A percentile compares a stretch with the other conserved stretches of the same genome.
phyloP scores from a whole-genome alignment of 2,797 vertebrate genomes.

The Falco peregrinus region DNA sequence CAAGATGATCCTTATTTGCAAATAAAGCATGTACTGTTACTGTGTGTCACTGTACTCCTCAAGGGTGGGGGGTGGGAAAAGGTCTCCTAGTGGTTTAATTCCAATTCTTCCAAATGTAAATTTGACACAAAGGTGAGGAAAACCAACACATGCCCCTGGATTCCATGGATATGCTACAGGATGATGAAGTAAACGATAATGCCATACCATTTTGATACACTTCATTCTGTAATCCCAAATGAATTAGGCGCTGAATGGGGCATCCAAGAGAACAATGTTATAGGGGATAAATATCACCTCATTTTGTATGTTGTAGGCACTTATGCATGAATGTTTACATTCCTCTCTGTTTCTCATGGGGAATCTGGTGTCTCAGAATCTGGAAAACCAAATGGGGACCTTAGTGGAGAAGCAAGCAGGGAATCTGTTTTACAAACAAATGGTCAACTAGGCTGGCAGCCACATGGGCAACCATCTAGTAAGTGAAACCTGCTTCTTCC shows the following conservation, averaged over 20 bases:
- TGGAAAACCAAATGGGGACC: background rate
- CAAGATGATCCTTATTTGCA: background rate
- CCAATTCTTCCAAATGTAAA: background rate
- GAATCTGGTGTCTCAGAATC: background rate
- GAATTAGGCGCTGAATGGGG: background rate
- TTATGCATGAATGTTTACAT: background rate
- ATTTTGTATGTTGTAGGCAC: background rate
- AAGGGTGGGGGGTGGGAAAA: too few species aligned
- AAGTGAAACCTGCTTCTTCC: background rate
- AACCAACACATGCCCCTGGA: background rate
- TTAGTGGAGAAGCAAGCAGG: background rate
- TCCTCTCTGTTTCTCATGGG: background rate
- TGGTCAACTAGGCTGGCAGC: background rate
- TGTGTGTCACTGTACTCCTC: background rate
- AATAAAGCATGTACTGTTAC: background rate
- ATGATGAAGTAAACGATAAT: background rate
- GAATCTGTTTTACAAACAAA: background rate
- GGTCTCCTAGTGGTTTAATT: background rate
- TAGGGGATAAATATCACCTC: background rate
- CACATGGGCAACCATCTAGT: background rate
- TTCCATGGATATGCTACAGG: background rate
- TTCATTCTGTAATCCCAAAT: background rate
- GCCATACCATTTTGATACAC: background rate
- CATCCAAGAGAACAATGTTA: background rate
- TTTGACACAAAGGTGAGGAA: background rate